Conservation (phyloP, 2,797 vertebrate genomes). For the Todus mexicanus region DNA sequence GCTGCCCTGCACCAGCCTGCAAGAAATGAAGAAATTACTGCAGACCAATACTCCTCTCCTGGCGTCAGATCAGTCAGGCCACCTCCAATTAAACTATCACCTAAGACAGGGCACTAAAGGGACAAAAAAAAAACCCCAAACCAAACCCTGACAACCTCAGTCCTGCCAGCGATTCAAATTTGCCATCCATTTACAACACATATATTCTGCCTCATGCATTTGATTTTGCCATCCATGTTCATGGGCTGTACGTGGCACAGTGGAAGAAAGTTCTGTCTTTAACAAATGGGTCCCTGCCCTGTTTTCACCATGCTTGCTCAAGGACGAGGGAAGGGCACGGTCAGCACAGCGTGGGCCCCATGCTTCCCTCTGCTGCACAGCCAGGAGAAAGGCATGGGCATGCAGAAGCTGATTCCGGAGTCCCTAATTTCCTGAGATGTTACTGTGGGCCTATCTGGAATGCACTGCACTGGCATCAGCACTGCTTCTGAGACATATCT, state of each 20-base stretch:
- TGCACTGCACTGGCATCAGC: neutral
- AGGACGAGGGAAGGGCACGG: neutral
- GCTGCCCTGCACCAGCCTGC: too few relatives aligned
- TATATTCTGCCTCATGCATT: neutral
- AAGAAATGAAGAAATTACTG: neutral
- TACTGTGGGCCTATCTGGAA: neutral
- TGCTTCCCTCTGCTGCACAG: neutral
- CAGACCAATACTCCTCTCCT: neutral
- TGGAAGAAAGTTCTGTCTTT: neutral
- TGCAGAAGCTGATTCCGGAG: neutral
- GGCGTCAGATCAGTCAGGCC: neutral
- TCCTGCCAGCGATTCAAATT: neutral
- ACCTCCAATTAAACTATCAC: neutral
- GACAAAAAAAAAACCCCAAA: too few relatives aligned
- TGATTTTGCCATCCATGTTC: neutral
- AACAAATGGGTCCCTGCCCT: neutral
- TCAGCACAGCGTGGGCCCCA: too few relatives aligned
- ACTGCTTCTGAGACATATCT: too few relatives aligned
- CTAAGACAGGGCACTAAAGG: neutral
- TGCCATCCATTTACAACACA: neutral
- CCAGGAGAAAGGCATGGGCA: neutral
- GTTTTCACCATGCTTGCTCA: neutral
- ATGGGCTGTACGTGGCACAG: accelerated
- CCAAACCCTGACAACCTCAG: too few relatives aligned
- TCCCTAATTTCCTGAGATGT: neutral